Evolutionary conservation across 2,888 invertebrate genomes (phyloP).

Genomic region (Campoplex nolae): DNA sequence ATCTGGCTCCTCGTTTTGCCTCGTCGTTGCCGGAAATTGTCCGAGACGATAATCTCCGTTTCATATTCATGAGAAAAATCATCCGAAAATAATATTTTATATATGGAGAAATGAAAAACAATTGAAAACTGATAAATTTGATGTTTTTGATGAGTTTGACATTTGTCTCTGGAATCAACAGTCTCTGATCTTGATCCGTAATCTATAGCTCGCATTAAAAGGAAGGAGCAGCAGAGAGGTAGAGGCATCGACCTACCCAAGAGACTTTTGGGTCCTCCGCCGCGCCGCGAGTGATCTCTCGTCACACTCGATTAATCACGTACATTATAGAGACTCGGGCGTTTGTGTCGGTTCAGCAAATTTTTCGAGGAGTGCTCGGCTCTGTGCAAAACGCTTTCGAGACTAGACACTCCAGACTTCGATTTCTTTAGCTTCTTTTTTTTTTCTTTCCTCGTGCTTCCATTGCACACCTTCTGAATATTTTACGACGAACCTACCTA

Average conservation of each 20-base stretch:
- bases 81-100: neutral
- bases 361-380: slow-evolving; percentile 8
- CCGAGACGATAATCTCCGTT: slow-evolving; percentile 25
- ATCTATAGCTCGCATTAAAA: neutral
- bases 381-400: neutral
- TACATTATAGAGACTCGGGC: slow-evolving; percentile 2
- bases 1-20: slow-evolving; percentile 43
- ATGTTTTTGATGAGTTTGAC: neutral
- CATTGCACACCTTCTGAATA: slow-evolving; percentile 1
- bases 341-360: neutral
- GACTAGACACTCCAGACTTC: slow-evolving; percentile 11
- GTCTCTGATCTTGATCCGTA: neutral
- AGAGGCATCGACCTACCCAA: neutral
- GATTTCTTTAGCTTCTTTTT: neutral
- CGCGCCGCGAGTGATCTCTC: slow-evolving; percentile 5
- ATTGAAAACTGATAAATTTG: neutral
- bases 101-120: neutral
- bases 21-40: slow-evolving; percentile 50
- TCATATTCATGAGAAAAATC: neutral
- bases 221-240: neutral
- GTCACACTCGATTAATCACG: slow-evolving; percentile 46
- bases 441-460: neutral
- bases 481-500: neutral
- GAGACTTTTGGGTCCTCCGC: slow-evolving; percentile 31
- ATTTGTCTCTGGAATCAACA: neutral